Evolutionary conservation across 2,113 vertebrate genomes (phyloP), one percentile per base, ranked within the genome.

Genomic region (Oxygymnocypris stewartii): DNA sequence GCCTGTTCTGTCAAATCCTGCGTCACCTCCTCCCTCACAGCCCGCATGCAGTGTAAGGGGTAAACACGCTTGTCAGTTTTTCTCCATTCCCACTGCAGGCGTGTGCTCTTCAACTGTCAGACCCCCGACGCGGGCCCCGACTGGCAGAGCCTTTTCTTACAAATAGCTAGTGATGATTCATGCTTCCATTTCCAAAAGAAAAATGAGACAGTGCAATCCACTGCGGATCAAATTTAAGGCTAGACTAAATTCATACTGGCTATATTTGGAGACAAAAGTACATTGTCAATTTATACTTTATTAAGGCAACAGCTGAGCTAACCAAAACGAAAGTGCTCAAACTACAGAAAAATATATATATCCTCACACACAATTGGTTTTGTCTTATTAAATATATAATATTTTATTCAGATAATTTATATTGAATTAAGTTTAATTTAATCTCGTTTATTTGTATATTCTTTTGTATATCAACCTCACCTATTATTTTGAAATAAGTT

Each of bases 1-100:
- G 81, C 69, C 78, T 83, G 79, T 84, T 86, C 86, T 87, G 81
- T 88, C 86, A 85, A 67, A 69, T 86, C 84, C 79, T 65, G 59
- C 59, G 3, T 28, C 59, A 37, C 79, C 59, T 81, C 79, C 79
- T 65, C 79, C 59, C 61, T 69, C 44, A 3, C 59, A 74, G 18
- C 44, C 65, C 18, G 65, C 61, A 71, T 84, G 44, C 44, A 69
- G 77, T 23, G 63, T 20, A 40, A 80, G 78, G 65, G 59, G 77
- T 49, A 83, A 71, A 54, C 65, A 83, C 12, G 69, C 69, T 89
- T 63, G 81, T 71, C 82, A 84, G 51, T 77, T 84, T 82, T 89
- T 54, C 13, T 75, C 42, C 16, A 14, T 77, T 84, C 57, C 61
- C 54, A 67, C 76, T 77, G 51, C 75, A 59, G 75, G 61, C 82